Evolutionary conservation across 2,113 vertebrate species (phyloP), one percentile per base, ranked within the genome.

Genomic region (Xiphophorus couchianus): DNA sequence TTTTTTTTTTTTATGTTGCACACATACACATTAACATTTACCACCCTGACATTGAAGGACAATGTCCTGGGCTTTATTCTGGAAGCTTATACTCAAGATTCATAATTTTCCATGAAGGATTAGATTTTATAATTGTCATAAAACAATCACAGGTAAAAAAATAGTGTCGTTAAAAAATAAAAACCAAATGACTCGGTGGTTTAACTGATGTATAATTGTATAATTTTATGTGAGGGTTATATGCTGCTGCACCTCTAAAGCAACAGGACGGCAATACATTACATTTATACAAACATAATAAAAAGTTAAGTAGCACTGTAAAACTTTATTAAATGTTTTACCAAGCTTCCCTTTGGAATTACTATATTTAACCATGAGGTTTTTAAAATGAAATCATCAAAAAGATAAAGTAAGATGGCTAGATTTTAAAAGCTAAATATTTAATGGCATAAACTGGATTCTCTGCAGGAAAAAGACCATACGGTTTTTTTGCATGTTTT

Each of bases 11-110:
- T 65, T 51, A 17, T 73, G 14, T 25, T n/a, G n/a, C 22, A 1
- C 5, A n/a, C 2, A 66, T 73, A 77, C 76, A 80, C 48, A 72
- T 72, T n/a, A 35, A 71, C 58, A 77, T 74, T 62, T 78, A 73
- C 29, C 17, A 68, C 33, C 29, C 33, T 62, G 19, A 66, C 10
- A 14, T 4, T 6, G 1, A 66, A 69, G 61, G 14, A n/a, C 30
- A 76, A 74, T 69, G 70, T 77, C 35, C 27, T 25, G 33, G 5
- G 14, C 44, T 35, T 37, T 9, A 62, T 48, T 75, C 35, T 58
- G 2, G 28, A 27, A 54, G 10, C 5, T 35, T 61, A 27, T 35
- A 51, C 29, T 51, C 29, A 44, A 15, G 29, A 65, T 25, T 11
- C 1, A 12, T 5, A 35, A 27, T 29, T 28, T 12, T 33, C 25